These are phyloP conservation scores for Branchellion lobata DNA, from an alignment of 2,888 invertebrate species.

Conservation along the genomic window DNA sequence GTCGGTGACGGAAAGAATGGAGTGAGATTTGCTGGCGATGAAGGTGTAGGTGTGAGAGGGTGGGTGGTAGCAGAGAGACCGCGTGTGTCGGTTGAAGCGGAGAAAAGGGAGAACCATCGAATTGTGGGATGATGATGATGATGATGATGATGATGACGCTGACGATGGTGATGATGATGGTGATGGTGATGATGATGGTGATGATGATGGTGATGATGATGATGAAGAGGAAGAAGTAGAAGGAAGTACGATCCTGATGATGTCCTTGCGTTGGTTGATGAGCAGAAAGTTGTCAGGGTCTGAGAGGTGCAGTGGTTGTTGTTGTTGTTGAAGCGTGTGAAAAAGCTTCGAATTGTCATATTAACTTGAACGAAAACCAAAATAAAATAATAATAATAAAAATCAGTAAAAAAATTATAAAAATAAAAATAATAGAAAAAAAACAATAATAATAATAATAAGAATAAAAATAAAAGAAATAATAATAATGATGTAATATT, in stretches of 20 bases:
- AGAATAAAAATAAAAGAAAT: not conserved
- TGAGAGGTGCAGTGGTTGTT: constrained; percentile 62
- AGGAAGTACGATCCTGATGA: constrained; percentile 73
- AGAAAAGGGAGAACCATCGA: too few species aligned
- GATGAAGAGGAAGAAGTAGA: not conserved
- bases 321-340: too few species aligned
- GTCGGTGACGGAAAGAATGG: not conserved
- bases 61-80: not conserved
- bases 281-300: constrained; percentile 83
- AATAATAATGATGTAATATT: not conserved
- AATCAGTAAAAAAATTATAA: not conserved
- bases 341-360: too few species aligned
- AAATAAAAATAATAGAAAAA: not conserved
- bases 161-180: constrained; percentile 71
- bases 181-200: constrained; percentile 1
- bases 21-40: not conserved
- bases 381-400: not conserved
- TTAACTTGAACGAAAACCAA: not conserved
- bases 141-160: constrained; percentile 67
- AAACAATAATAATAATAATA: not conserved
- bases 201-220: not conserved
- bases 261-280: constrained; percentile 79
- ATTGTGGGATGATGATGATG: not conserved
- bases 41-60: not conserved
- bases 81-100: not conserved